Conservation (phyloP, 2,797 vertebrate species). For the Vireo griseus region DNA sequence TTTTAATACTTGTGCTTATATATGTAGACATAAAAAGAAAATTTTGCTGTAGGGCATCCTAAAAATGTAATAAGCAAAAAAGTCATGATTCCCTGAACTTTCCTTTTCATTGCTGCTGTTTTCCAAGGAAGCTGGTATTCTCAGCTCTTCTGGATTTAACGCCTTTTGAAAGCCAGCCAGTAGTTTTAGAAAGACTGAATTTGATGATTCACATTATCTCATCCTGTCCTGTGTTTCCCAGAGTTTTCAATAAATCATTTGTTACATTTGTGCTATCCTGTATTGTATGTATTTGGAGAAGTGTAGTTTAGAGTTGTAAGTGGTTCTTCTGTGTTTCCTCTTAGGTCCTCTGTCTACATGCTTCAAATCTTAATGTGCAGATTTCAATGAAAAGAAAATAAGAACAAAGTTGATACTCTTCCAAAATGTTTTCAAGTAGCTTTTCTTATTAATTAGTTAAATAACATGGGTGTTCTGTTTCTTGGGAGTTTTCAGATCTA, state of each 20-base stretch:
- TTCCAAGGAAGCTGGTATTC: background rate
- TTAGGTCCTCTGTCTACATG: slow-evolving; percentile 4
- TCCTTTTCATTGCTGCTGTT: background rate
- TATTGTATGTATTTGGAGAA: slow-evolving; percentile 22
- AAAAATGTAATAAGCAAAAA: background rate
- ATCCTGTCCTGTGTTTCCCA: background rate
- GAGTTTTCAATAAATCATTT: slow-evolving; percentile 27
- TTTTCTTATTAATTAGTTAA: slow-evolving; percentile 5
- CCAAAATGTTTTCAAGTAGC: slow-evolving; percentile 7
- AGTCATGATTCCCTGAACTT: background rate
- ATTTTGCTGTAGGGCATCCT: background rate
- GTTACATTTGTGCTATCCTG: background rate
- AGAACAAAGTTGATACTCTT: slow-evolving; percentile 1
- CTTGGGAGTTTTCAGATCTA: slow-evolving; percentile 3
- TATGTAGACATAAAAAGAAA: background rate
- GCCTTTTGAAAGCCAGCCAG: slow-evolving; percentile 29
- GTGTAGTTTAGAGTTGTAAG: background rate
- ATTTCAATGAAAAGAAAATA: slow-evolving; percentile 35
- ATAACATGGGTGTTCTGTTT: background rate
- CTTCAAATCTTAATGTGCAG: slow-evolving; percentile 17
- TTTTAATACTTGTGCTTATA: background rate
- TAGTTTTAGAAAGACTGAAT: slow-evolving; percentile 16
- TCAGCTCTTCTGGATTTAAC: background rate
- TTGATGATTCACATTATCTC: slow-evolving; percentile 33
- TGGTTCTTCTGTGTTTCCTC: background rate